phyloP scores from a whole-genome alignment of 2,113 vertebrate genomes.

The Alethe castanea region DNA sequence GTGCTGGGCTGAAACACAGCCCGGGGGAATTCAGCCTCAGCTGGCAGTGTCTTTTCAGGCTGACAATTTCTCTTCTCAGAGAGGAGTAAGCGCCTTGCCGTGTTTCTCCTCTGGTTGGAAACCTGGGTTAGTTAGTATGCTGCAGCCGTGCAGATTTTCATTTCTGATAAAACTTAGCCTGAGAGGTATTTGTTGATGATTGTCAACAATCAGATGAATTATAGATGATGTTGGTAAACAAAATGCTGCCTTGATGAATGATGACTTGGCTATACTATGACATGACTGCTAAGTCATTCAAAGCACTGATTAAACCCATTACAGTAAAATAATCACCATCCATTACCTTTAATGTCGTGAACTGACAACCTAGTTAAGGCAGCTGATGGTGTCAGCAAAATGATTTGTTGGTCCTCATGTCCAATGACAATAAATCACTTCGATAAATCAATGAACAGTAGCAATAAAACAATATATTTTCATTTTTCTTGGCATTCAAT shows the following conservation, averaged over 20 bases:
- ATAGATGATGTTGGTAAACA: conserved; percentile 81
- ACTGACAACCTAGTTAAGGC: conserved; percentile 85
- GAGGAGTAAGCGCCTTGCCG: neutral
- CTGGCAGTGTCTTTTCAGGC: neutral
- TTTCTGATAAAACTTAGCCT: conserved; percentile 74
- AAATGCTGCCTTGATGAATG: conserved; percentile 77
- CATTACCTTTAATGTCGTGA: conserved; percentile 81
- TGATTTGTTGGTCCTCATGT: conserved; percentile 76
- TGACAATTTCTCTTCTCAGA: neutral
- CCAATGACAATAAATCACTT: conserved; percentile 79
- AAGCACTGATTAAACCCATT: conserved; percentile 81
- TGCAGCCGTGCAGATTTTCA: conserved; percentile 57
- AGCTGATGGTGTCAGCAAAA: conserved; percentile 80
- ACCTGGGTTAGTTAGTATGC: conserved; percentile 19
- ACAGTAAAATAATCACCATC: conserved; percentile 84
- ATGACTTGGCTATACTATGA: conserved; percentile 70
- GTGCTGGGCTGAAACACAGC: neutral
- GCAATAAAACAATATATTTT: conserved; percentile 84
- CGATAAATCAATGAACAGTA: conserved; percentile 80
- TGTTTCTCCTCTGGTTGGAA: neutral
- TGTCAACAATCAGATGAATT: conserved; percentile 81
- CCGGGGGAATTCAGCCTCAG: neutral
- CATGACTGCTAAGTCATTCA: conserved; percentile 79
- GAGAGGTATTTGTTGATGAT: conserved; percentile 75
- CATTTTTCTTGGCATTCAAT: conserved; percentile 83